These are phyloP conservation scores for Drosophila macrospina DNA, from an alignment of 2,888 invertebrate species.

Conservation along the genomic window DNA sequence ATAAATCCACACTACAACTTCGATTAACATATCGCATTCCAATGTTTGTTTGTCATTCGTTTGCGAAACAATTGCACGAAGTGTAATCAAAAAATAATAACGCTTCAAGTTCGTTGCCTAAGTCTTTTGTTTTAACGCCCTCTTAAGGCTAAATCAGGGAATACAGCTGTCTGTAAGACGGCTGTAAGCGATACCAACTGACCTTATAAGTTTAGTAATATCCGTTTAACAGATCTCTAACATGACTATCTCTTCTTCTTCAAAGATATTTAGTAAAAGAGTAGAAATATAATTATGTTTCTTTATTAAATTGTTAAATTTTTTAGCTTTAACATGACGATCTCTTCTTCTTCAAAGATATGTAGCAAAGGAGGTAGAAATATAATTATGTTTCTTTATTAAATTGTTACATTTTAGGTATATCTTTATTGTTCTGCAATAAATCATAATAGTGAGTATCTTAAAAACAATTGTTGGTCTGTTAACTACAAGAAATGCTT, in stretches of 20 bases:
- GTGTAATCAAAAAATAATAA: conserved; percentile 14
- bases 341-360: no score
- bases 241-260: not conserved
- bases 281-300: no score
- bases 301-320: no score
- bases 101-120: conserved; percentile 73
- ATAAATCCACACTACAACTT: conserved; percentile 6
- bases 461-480: no score
- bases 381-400: no score
- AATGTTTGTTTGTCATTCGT: conserved; percentile 44
- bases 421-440: no score
- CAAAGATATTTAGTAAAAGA: no score
- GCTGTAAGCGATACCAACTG: conserved; percentile 4
- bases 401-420: no score
- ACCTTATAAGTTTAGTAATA: conserved; percentile 17
- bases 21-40: conserved; percentile 29
- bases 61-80: conserved; percentile 16
- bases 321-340: no score
- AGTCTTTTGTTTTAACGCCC: conserved; percentile 67
- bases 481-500: no score
- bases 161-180: conserved; percentile 5
- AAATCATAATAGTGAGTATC: not conserved
- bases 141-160: conserved; percentile 2
- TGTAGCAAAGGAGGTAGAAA: no score
- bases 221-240: conserved; percentile 8